These are phyloP conservation scores for Lithobates pipiens DNA, from an alignment of 2,797 vertebrate genomes.

Conservation along the genomic window DNA sequence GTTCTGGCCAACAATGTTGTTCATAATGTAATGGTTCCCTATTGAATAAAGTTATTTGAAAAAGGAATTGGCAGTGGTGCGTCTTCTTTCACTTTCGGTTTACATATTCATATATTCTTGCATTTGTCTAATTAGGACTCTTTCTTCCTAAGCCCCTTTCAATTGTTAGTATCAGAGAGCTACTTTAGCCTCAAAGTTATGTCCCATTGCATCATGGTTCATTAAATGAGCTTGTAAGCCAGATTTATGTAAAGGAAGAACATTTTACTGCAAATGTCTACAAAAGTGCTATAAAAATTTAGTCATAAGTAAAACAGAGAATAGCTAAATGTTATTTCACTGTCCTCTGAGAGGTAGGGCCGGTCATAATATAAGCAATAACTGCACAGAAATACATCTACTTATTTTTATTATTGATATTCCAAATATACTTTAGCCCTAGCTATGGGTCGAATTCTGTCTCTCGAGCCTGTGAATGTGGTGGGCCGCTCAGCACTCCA, in stretches of 20 bases:
- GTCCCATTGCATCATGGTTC: too few relatives aligned
- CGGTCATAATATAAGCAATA: conserved; percentile 8
- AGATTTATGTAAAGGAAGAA: not conserved
- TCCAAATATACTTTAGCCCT: conserved; percentile 3
- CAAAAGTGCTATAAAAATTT: not conserved
- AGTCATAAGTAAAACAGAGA: not conserved
- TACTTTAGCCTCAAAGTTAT: not conserved
- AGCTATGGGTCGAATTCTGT: conserved; percentile 21
- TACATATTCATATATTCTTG: too few relatives aligned
- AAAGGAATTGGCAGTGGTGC: too few relatives aligned
- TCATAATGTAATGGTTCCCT: too few relatives aligned
- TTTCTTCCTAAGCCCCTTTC: too few relatives aligned
- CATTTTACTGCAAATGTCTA: not conserved
- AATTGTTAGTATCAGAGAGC: too few relatives aligned
- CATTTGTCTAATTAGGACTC: too few relatives aligned
- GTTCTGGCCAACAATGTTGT: too few relatives aligned
- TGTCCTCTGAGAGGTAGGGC: conserved; percentile 11
- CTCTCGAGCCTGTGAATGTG: conserved; percentile 5
- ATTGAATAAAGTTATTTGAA: too few relatives aligned
- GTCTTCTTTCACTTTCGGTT: too few relatives aligned
- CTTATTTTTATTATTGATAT: conserved; percentile 32
- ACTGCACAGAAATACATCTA: not conserved
- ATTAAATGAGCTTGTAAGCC: not conserved
- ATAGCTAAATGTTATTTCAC: conserved; percentile 2
- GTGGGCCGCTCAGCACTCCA: not conserved